A percentile compares a stretch with the other conserved stretches of the same genome.
phyloP scores from a whole-genome alignment of 2,888 invertebrate species.

The Orgyia antiqua region DNA sequence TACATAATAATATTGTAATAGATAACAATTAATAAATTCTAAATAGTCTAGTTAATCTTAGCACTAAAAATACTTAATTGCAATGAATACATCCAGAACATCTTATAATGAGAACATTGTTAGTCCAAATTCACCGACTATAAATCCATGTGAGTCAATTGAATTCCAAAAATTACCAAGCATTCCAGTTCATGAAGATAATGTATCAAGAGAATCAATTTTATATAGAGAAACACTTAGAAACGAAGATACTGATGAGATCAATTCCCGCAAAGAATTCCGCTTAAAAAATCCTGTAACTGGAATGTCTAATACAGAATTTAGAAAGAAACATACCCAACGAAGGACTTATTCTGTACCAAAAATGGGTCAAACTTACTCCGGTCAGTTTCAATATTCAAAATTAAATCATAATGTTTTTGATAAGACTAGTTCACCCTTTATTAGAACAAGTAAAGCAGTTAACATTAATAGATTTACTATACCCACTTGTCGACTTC shows the following conservation, averaged over 20 bases:
- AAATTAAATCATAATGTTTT: conserved; percentile 8
- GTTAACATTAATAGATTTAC: conserved; percentile 3
- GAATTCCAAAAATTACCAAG: conserved; percentile 40
- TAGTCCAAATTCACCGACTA: too few species aligned
- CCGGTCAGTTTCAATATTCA: conserved; percentile 8
- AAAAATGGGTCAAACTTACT: conserved; percentile 11
- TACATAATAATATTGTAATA: too few species aligned
- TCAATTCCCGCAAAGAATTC: conserved; percentile 1
- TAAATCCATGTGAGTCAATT: conserved; percentile 36
- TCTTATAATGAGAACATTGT: too few species aligned
- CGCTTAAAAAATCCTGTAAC: conserved; percentile 1
- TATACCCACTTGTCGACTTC: too few species aligned
- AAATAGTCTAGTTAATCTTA: too few species aligned
- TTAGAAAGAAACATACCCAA: conserved; percentile 7
- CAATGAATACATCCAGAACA: too few species aligned
- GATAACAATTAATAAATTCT: too few species aligned
- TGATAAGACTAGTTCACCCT: conserved; percentile 11
- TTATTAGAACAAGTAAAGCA: too few species aligned
- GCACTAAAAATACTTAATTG: too few species aligned
- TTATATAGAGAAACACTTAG: conserved; percentile 3
- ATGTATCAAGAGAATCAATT: conserved; percentile 1
- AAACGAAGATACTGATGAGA: conserved; percentile 1
- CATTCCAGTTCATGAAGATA: conserved; percentile 22
- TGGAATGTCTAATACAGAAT: conserved; percentile 4
- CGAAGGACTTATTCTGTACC: conserved; percentile 17